phyloP scores from a whole-genome alignment of 2,797 vertebrate genomes.

The Pipistrellus kuhlii region DNA sequence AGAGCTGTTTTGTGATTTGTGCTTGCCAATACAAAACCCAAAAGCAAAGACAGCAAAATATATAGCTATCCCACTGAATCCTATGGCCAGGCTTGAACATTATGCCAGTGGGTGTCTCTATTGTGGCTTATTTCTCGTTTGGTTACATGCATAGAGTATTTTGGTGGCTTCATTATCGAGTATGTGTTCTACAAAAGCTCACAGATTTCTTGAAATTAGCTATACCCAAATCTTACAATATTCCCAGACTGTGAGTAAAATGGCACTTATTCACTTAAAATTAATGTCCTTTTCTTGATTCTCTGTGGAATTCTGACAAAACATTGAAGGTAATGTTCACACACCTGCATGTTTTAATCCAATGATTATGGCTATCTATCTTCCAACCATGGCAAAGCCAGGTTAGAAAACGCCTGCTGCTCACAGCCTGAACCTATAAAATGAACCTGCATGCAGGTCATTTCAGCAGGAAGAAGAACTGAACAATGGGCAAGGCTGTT shows the following conservation, averaged over 20 bases:
- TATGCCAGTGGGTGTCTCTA: neutral
- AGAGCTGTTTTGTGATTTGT: constrained; percentile 43
- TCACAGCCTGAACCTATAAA: constrained; percentile 44
- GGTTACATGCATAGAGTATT: constrained; percentile 42
- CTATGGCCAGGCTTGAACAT: neutral
- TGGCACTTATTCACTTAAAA: constrained; percentile 82
- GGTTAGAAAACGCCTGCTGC: constrained; percentile 49
- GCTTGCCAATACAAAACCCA: constrained; percentile 29
- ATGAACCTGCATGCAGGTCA: constrained; percentile 43
- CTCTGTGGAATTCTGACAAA: constrained; percentile 81
- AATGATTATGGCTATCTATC: constrained; percentile 67
- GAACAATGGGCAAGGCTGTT: constrained; percentile 8
- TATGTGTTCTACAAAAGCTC: constrained; percentile 63
- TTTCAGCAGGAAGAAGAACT: constrained; percentile 5
- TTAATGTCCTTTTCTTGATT: constrained; percentile 82
- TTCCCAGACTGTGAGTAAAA: constrained; percentile 79
- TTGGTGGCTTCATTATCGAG: constrained; percentile 52
- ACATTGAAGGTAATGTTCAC: constrained; percentile 78
- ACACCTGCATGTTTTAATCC: constrained; percentile 77
- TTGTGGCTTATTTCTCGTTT: constrained; percentile 67
- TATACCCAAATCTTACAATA: constrained; percentile 74
- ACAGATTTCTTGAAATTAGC: constrained; percentile 76
- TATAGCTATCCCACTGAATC: neutral
- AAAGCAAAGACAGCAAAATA: constrained; percentile 36
- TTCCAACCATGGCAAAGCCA: constrained; percentile 62